Evolutionary conservation across 2,888 invertebrate genomes (phyloP).

Genomic region (Leptogaster cylindrica): DNA sequence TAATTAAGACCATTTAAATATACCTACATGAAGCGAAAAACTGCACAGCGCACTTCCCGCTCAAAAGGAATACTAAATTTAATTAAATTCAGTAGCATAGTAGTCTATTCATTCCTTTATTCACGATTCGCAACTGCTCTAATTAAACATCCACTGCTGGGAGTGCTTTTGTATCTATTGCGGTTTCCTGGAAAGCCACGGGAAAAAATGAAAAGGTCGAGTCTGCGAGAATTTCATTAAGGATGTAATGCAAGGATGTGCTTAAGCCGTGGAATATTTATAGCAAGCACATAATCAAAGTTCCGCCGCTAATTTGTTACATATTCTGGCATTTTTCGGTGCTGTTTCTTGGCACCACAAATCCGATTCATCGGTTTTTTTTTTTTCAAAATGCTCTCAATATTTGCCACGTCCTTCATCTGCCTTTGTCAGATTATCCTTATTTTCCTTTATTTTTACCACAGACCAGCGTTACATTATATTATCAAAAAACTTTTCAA

Average conservation of each 20-base stretch:
- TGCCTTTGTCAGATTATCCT: constrained; percentile 13
- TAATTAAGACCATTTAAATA: no score
- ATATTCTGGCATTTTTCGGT: not conserved
- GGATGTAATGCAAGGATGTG: not conserved
- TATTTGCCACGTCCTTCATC: constrained; percentile 27
- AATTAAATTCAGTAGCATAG: no score
- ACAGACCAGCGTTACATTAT: constrained; percentile 23
- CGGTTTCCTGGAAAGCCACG: no score
- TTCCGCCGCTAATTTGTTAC: not conserved
- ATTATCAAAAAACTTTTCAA: constrained; percentile 18
- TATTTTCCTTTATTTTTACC: constrained; percentile 9
- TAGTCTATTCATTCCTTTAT: no score
- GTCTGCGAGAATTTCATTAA: not conserved
- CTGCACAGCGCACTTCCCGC: no score
- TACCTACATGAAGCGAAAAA: no score
- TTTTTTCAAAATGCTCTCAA: constrained; percentile 10
- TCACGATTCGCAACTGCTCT: no score
- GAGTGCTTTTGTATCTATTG: no score
- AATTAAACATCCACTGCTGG: no score
- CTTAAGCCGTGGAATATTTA: not conserved
- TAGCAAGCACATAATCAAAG: not conserved
- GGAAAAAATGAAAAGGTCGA: no score
- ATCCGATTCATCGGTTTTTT: no score
- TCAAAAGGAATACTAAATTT: no score
- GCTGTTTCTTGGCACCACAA: constrained; percentile 1